phyloP scores from a whole-genome alignment of 2,888 invertebrate species.

The Platycheirus rosarum region DNA sequence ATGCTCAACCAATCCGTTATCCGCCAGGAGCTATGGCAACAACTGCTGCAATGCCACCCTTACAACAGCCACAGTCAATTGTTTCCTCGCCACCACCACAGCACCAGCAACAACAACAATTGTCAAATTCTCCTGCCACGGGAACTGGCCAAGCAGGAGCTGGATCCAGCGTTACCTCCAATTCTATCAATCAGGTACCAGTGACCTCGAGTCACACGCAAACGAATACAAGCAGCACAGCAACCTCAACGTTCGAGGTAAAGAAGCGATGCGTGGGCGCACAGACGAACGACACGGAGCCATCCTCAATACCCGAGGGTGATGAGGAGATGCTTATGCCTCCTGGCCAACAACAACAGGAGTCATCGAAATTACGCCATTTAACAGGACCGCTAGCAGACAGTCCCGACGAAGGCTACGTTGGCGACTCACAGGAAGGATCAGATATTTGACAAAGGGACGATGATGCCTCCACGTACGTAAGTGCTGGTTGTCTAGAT shows the following conservation, averaged over 20 bases:
- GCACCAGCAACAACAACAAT: constrained; percentile 55
- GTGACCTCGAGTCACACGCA: constrained; percentile 80
- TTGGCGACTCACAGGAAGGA: constrained; percentile 88
- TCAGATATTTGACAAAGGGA: constrained; percentile 87
- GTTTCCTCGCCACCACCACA: constrained; percentile 70
- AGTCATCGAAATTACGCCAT: constrained; percentile 84
- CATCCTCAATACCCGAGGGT: constrained; percentile 81
- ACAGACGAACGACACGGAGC: constrained; percentile 84
- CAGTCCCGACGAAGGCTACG: constrained; percentile 94
- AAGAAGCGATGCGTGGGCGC: constrained; percentile 85
- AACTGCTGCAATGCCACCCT: constrained; percentile 56
- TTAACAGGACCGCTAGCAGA: constrained; percentile 85
- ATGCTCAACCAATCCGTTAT: constrained; percentile 81
- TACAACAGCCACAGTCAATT: constrained; percentile 63
- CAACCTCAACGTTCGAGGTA: constrained; percentile 80
- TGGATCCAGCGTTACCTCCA: constrained; percentile 74
- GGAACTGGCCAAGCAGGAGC: constrained; percentile 10
- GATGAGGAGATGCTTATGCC: constrained; percentile 81
- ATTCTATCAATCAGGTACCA: constrained; percentile 76
- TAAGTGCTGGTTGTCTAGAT: constrained; percentile 78
- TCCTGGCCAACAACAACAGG: constrained; percentile 77
- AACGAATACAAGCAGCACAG: constrained; percentile 70
- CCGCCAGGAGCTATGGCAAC: constrained; percentile 75
- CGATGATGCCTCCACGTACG: constrained; percentile 75
- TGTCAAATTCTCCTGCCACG: constrained; percentile 44